Conservation (phyloP, 2,888 invertebrate genomes). For the Heteropelma amictum region DNA sequence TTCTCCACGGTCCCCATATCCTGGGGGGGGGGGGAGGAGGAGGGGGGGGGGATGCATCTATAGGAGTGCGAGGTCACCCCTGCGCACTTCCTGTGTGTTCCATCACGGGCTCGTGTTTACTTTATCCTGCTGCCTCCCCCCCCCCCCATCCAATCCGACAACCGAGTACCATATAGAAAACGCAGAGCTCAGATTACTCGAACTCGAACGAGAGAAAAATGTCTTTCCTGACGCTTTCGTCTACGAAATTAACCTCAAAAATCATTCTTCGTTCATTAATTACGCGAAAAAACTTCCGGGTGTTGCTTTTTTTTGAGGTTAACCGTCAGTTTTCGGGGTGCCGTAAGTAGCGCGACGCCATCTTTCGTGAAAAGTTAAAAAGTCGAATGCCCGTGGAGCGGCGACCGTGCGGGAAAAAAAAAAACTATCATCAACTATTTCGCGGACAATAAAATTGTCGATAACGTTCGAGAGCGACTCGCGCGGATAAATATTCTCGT, state of each 20-base stretch:
- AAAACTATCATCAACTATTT: no score
- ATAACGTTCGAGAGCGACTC: no score
- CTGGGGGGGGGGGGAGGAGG: neutral
- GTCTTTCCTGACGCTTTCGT: neutral
- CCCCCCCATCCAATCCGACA: no score
- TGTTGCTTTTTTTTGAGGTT: no score
- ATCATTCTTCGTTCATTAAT: no score
- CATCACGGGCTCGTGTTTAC: conserved; percentile 39
- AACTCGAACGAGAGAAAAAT: conserved; percentile 27
- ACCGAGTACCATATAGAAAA: conserved; percentile 12
- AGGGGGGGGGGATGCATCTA: neutral
- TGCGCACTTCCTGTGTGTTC: conserved; percentile 6
- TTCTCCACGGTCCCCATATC: neutral
- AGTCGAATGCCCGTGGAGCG: no score
- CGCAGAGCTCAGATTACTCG: conserved; percentile 43
- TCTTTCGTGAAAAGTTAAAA: no score
- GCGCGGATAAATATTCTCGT: no score
- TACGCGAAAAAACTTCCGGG: no score
- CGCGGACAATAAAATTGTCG: no score
- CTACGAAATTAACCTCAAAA: conserved; percentile 3
- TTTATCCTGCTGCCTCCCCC: conserved; percentile 23
- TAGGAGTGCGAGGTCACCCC: conserved; percentile 7
- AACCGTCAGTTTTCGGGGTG: no score
- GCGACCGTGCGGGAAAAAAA: neutral
- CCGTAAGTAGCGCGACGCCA: no score